phyloP scores from a whole-genome alignment of 2,113 vertebrate genomes.

The Cryptotis parvus region DNA sequence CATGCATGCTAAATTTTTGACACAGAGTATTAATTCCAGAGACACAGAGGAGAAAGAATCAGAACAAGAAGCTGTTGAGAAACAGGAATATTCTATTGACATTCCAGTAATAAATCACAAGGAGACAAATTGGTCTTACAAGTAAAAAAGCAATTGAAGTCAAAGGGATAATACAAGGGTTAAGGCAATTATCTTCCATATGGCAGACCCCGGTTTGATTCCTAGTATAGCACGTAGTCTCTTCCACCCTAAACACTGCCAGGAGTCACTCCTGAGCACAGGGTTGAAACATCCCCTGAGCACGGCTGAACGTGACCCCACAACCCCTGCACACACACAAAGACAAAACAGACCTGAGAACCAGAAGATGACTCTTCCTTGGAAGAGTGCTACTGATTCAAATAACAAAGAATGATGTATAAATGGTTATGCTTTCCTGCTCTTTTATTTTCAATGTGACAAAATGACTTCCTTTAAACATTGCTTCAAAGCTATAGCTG shows the following conservation, averaged over 20 bases:
- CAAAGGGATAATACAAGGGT: too few relatives aligned
- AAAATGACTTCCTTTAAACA: slow-evolving; percentile 89
- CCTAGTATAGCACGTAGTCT: too few relatives aligned
- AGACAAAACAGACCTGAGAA: slow-evolving; percentile 70
- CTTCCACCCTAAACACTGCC: too few relatives aligned
- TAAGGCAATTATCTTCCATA: too few relatives aligned
- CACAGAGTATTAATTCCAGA: slow-evolving; percentile 74
- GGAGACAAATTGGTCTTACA: slow-evolving; percentile 84
- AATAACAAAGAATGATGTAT: slow-evolving; percentile 85
- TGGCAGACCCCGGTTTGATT: too few relatives aligned
- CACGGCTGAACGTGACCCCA: too few relatives aligned
- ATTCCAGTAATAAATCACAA: slow-evolving; percentile 85
- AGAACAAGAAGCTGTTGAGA: slow-evolving; percentile 79
- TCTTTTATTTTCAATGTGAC: slow-evolving; percentile 82
- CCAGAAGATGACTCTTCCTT: slow-evolving; percentile 89
- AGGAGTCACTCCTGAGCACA: too few relatives aligned
- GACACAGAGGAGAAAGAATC: slow-evolving; percentile 52
- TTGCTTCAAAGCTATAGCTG: slow-evolving; percentile 76
- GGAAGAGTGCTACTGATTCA: slow-evolving; percentile 91
- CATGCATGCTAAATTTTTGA: slow-evolving; percentile 72
- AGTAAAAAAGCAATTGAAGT: slow-evolving; percentile 39
- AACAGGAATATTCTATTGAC: slow-evolving; percentile 62
- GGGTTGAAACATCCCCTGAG: too few relatives aligned
- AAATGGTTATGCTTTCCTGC: slow-evolving; percentile 81
- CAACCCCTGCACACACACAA: too few relatives aligned